A percentile compares a stretch with the other conserved stretches of the same genome.
Evolutionary conservation across 92 coral and sea anemone species (phyloP).

Genomic region (Nematostella vectensis): DNA sequence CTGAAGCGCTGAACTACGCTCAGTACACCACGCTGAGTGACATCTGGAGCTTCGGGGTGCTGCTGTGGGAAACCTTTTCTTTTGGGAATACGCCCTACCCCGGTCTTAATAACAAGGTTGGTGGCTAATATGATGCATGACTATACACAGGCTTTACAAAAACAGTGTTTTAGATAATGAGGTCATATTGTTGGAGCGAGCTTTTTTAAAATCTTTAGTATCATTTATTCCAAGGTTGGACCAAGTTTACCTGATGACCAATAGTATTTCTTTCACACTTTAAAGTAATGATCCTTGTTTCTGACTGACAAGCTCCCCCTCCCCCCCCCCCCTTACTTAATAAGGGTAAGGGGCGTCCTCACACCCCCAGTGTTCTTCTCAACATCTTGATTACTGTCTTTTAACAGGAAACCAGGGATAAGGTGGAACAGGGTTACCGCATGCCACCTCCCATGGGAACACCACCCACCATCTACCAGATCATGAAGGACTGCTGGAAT

Average conservation of each 20-base stretch:
- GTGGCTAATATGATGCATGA: no score
- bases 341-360: no score
- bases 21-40: slow-evolving; percentile 96
- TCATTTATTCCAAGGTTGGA: no score
- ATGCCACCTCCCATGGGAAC: slow-evolving; percentile 94
- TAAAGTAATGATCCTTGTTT: no score
- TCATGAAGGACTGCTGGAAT: slow-evolving; percentile 94
- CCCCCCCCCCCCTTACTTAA: no score
- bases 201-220: no score
- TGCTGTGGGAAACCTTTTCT: slow-evolving; percentile 92
- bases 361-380: no score
- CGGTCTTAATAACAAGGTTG: slow-evolving; percentile 74
- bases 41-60: slow-evolving; percentile 94
- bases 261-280: no score
- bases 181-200: no score
- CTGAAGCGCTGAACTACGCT: slow-evolving; percentile 87
- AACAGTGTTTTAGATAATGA: slow-evolving; percentile 1
- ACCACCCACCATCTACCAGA: slow-evolving; percentile 62
- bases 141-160: background rate
- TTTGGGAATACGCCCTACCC: slow-evolving; percentile 93
- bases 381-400: no score
- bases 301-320: no score
- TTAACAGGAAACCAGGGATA: slow-evolving; percentile 81
- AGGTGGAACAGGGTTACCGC: slow-evolving; percentile 86
- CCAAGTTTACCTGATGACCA: no score